phyloP scores from a whole-genome alignment of 2,888 invertebrate species.

The Nemurella pictetii region DNA sequence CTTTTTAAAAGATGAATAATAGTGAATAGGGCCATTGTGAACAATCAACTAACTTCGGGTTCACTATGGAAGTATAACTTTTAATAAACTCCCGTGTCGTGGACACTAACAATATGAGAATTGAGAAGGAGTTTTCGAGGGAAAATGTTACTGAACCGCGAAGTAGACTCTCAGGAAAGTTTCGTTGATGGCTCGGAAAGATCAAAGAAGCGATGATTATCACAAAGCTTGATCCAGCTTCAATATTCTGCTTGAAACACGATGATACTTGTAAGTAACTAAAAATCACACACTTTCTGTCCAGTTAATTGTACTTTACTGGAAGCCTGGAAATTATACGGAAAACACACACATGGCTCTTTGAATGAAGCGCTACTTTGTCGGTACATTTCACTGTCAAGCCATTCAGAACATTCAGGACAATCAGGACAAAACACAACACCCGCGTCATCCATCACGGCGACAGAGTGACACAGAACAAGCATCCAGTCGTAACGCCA shows the following conservation, averaged over 20 bases:
- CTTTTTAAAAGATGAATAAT: constrained; percentile 2
- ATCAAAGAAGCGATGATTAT: not conserved
- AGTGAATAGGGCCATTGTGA: constrained; percentile 14
- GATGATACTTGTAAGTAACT: not conserved
- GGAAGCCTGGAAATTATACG: not conserved
- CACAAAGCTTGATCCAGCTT: not conserved
- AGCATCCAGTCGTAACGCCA: not conserved
- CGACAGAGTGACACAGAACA: not conserved
- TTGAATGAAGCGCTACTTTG: not conserved
- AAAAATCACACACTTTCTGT: not conserved
- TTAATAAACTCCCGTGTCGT: not conserved
- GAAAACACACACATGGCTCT: not conserved
- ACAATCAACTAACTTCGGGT: not conserved
- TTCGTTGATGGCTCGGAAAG: not conserved
- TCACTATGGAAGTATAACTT: not conserved
- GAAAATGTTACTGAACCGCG: not conserved
- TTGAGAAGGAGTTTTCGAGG: not conserved
- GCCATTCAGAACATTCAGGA: not conserved
- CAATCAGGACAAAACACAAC: not conserved
- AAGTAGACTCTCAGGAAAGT: not conserved
- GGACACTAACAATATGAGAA: not conserved
- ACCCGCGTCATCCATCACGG: not conserved
- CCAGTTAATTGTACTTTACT: not conserved
- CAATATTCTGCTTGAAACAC: not conserved
- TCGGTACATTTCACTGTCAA: not conserved